Evolutionary conservation across 2,888 invertebrate genomes (phyloP), one percentile per base, ranked within the genome.

Genomic region (Epirrita christyi): DNA sequence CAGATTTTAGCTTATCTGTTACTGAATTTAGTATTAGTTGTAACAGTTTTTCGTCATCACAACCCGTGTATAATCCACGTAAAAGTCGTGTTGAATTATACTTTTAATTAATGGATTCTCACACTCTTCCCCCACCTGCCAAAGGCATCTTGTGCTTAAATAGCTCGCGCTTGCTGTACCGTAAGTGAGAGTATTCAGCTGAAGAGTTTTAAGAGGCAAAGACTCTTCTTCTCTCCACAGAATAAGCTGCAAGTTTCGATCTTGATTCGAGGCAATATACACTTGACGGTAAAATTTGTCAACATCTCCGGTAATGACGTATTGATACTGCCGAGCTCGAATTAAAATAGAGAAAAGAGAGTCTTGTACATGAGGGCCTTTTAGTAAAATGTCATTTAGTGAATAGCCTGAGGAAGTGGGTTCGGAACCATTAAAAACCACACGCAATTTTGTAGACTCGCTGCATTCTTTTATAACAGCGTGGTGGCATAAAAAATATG

Each of bases 81-180:
- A 71, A 27, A 69, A 65, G 42, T 73, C 71, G 0, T 61, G 46
- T 53, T 66, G 47, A 6, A 73, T 70, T 1, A 69, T 70, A 5
- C 29, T 36, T 45, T 56, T 59, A 6, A 69, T 64, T 1, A 32
- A 6, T 6, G 44, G 1, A 8, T 67, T 59, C 1, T 36, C 29
- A 32, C 63, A 63, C 32, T 66, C 61, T 13, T 60, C 48, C 2
- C 57, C 69, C 2, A 71, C 21, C 11, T 65, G 61, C 11, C 27
- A 53, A 0, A 70, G 27, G 34, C 69, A 70, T 10, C 61, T 29
- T 0, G 68, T 70, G 7, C 60, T 55, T 59, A 41, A n/a, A 6
- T n/a, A 41, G 40, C 37, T 37, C 0, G 37, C 7, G 7, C 37
- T 37, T 37, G 37, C 37, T 10, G 10, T 10, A 13, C 37, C 37